Percentiles rank a stretch among this genome's conserved stretches.
Evolutionary conservation across 2,888 invertebrate species (phyloP).

Genomic region (Phorcus lineatus): DNA sequence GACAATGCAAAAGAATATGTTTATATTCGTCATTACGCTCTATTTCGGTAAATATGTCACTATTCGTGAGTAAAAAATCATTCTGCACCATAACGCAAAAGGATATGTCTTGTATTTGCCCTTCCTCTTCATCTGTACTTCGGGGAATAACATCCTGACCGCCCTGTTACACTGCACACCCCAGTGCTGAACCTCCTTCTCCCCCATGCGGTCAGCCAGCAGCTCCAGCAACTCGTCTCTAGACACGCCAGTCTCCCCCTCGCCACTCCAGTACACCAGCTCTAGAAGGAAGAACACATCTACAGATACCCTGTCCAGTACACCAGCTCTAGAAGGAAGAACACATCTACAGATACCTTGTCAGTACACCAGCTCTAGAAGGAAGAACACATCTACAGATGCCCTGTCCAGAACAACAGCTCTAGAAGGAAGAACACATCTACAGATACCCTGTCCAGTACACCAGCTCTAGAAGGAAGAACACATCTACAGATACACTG

Average conservation of each 20-base stretch:
- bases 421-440: too few species aligned
- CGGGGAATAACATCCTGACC: constrained; percentile 60
- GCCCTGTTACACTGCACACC: constrained; percentile 68
- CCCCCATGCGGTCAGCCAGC: constrained; percentile 50
- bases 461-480: too few species aligned
- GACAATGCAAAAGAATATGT: too few species aligned
- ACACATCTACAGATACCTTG: neutral
- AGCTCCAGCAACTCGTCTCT: constrained; percentile 58
- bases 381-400: too few species aligned
- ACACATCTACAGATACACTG: too few species aligned
- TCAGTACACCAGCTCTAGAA: too few species aligned
- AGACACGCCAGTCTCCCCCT: constrained; percentile 56
- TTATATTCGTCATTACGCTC: too few species aligned
- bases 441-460: too few species aligned
- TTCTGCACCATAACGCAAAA: constrained; percentile 41
- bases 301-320: neutral
- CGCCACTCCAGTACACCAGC: constrained; percentile 58
- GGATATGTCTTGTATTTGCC: constrained; percentile 71
- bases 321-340: neutral
- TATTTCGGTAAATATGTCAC: too few species aligned
- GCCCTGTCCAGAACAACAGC: too few species aligned
- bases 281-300: neutral
- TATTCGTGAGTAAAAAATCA: too few species aligned
- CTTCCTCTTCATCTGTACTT: constrained; percentile 62
- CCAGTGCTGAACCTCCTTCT: constrained; percentile 58